Base-by-base conservation (phyloP, 2,888 invertebrate species). In the Glyphotaelius pellucidus region DNA sequence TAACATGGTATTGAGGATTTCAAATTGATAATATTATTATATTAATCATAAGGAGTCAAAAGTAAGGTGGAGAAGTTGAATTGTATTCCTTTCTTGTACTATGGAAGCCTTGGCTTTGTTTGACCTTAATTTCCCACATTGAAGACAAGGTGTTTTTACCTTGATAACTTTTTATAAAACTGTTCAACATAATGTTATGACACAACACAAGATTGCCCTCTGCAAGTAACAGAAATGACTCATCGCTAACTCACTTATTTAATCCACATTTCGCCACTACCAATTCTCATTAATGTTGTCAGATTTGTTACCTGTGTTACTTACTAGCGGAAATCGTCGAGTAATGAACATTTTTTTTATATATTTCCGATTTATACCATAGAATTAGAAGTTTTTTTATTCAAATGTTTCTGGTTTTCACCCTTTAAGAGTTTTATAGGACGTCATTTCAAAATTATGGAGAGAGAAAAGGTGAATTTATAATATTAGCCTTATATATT, bases 71-170 rank as follows among this genome's bases (percentile, higher is more conserved):
- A 67, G 25, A 67, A 52, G 19, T 52, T 83, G 32, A 83, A 35
- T 83, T 38, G n/a, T 84, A 38, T 84, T 84, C 84, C 14, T n/a
- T 84, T 84, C n/a, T 31, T 84, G 84, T 84, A 35, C 19, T 32
- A 81, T 67, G 9, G 52, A 25, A 67, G 7, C 52, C 19, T 67
- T 67, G 52, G 52, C 19, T 67, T 81, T 35, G 25, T 84, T 15
- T 84, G 38, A 84, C 84, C 84, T 38, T 38, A 35, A 38, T 84
- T 38, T 84, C 32, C 84, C 25, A 38, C 35, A 81, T 4, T 32
- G 32, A 30, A 81, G 14, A 81, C 30, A 81, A 81, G 84, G 31
- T 83, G 32, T 14, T 83, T 35, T 83, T 83, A 32, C 84, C 84
- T 84, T 84, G 84, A 67, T 67, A 1, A 25, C 67, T 67, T 67